These are phyloP conservation scores for Apis laboriosa DNA, from an alignment of 1,140 invertebrate species.

Conservation along the genomic window DNA sequence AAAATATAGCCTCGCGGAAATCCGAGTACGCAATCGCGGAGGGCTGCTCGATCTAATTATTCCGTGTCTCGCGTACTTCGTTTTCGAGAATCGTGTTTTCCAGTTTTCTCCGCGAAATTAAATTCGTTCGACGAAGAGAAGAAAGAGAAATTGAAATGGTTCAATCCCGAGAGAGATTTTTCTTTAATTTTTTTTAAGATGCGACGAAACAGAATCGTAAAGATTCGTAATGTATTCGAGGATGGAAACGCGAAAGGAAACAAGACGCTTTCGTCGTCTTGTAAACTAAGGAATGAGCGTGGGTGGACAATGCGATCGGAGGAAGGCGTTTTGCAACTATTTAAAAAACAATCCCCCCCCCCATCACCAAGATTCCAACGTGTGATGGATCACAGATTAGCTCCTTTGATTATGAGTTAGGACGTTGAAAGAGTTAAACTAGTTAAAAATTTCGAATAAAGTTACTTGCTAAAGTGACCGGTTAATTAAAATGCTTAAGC, in stretches of 20 bases:
- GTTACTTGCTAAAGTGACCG: too few species aligned
- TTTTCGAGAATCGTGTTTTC: background rate
- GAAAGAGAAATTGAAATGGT: conserved; percentile 16
- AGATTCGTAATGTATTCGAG: conserved; percentile 1
- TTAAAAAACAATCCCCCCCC: background rate
- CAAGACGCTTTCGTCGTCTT: conserved; percentile 1
- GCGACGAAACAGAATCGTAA: background rate
- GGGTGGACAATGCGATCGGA: background rate
- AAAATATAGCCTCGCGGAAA: conserved; percentile 22
- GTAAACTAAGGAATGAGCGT: background rate
- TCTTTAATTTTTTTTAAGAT: conserved; percentile 24
- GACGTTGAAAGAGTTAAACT: too few species aligned
- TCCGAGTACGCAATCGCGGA: conserved; percentile 8
- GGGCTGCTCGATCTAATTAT: conserved; percentile 52
- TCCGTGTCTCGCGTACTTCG: conserved; percentile 26
- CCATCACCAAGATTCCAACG: background rate
- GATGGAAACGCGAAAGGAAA: conserved; percentile 13
- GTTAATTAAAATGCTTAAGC: too few species aligned
- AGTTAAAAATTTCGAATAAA: too few species aligned
- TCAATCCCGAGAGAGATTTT: background rate
- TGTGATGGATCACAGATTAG: background rate
- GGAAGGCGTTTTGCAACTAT: background rate
- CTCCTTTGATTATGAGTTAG: background rate
- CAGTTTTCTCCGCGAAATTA: too few species aligned
- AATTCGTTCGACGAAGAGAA: too few species aligned